Percentiles rank a stretch among this genome's conserved stretches.
These are phyloP conservation scores for Ennomos quercinarius DNA, from an alignment of 2,888 invertebrate species.

Conservation along the genomic window DNA sequence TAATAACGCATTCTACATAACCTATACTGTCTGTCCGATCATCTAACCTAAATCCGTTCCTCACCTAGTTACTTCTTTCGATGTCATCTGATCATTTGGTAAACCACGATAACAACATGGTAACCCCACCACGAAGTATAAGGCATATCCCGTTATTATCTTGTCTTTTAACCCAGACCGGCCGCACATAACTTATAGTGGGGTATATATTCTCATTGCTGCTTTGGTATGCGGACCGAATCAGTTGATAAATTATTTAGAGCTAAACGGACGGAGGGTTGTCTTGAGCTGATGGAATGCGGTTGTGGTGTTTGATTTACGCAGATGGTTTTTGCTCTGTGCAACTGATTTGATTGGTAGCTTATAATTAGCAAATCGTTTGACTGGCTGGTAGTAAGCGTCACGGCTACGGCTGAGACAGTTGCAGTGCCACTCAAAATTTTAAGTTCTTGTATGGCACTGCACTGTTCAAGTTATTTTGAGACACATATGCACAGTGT, in stretches of 20 bases:
- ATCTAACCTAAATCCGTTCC: too few species aligned
- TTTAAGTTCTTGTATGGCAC: too few species aligned
- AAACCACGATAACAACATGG: conserved; percentile 1
- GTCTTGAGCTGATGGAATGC: conserved; percentile 36
- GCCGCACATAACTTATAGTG: conserved; percentile 49
- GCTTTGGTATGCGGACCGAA: conserved; percentile 42
- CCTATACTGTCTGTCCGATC: too few species aligned
- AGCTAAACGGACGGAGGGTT: conserved; percentile 20
- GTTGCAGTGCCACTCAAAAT: too few species aligned
- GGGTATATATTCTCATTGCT: conserved; percentile 36
- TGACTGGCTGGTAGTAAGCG: too few species aligned
- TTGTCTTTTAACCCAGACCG: conserved; percentile 50
- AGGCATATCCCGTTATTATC: conserved; percentile 46
- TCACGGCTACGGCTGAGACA: too few species aligned
- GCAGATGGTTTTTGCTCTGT: conserved; percentile 18
- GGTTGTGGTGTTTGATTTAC: conserved; percentile 28
- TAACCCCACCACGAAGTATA: conserved; percentile 33
- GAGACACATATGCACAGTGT: too few species aligned
- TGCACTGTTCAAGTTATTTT: too few species aligned
- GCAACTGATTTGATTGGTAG: conserved; percentile 9
- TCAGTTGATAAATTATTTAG: conserved; percentile 52
- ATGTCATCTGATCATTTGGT: too few species aligned
- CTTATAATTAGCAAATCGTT: conserved; percentile 5
- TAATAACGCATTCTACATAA: too few species aligned
- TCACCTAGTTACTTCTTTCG: too few species aligned